Conservation (phyloP, 1,140 invertebrate species). For the Bombus sibiricus region DNA sequence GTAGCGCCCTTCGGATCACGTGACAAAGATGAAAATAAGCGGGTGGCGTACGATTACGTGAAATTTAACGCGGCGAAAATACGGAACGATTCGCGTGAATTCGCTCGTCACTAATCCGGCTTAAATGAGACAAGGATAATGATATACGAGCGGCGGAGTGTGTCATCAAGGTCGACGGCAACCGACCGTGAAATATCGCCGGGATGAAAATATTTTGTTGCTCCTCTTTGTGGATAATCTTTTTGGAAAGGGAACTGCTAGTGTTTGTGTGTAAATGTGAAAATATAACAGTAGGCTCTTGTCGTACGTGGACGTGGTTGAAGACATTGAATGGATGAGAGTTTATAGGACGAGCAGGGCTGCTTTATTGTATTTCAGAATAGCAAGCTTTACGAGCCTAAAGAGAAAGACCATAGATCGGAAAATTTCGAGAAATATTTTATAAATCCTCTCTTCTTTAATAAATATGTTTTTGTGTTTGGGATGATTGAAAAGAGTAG, state of each 20-base stretch:
- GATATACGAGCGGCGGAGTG: slow-evolving; percentile 31
- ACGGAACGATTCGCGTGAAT: slow-evolving; percentile 35
- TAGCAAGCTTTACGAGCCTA: background rate
- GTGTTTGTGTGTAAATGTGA: background rate
- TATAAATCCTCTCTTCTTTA: background rate
- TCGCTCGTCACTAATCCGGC: slow-evolving; percentile 41
- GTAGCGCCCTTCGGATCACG: background rate
- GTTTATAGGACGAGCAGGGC: background rate
- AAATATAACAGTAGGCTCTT: too few species aligned
- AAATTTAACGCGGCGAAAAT: slow-evolving; percentile 43
- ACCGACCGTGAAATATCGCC: slow-evolving; percentile 25
- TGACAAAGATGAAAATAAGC: background rate
- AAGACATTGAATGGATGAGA: background rate
- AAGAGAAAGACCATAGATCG: background rate
- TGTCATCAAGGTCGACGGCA: slow-evolving; percentile 29
- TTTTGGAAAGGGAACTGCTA: background rate
- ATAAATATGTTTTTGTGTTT: background rate
- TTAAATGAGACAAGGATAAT: slow-evolving; percentile 49
- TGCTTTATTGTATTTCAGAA: background rate
- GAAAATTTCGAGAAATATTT: background rate
- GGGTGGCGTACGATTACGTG: background rate
- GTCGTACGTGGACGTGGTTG: background rate
- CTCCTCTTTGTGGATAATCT: background rate
- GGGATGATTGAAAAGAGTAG: background rate
- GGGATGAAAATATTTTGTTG: slow-evolving; percentile 15